phyloP scores from a whole-genome alignment of 2,113 vertebrate species.

The Eulacestoma nigropectus region DNA sequence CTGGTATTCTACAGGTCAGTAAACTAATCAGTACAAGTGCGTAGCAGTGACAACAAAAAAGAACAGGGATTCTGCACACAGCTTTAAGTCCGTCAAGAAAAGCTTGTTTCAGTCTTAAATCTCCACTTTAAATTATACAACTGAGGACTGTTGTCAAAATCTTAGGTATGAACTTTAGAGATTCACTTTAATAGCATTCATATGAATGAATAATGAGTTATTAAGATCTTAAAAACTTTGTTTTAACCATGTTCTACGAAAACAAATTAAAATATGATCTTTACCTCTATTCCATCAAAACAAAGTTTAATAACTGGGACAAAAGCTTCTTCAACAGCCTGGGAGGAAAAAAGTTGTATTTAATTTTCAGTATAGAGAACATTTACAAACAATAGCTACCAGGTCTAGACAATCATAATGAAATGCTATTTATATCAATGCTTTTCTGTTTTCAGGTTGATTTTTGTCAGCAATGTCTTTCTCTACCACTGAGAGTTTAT shows the following conservation, averaged over 20 bases:
- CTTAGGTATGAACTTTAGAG: not conserved
- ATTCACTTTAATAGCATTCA: not conserved
- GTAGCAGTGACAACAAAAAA: not conserved
- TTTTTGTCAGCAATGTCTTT: not conserved
- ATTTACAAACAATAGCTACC: not conserved
- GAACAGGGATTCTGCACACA: not conserved
- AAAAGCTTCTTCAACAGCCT: conserved; percentile 89
- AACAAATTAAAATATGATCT: not conserved
- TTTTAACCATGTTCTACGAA: not conserved
- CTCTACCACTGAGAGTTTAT: not conserved
- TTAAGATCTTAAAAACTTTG: not conserved
- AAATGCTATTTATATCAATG: not conserved
- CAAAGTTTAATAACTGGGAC: conserved; percentile 90
- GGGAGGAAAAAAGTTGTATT: not conserved
- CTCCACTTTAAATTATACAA: not conserved
- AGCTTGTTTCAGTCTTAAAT: not conserved
- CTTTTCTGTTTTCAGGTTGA: not conserved
- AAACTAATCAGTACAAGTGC: not conserved
- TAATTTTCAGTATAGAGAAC: not conserved
- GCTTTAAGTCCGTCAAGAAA: not conserved
- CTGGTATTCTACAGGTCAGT: not conserved
- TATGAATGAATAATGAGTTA: not conserved
- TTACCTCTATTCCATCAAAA: conserved; percentile 91
- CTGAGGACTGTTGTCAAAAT: not conserved
- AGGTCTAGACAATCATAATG: not conserved